Conservation (phyloP, 2,113 vertebrate species). For the Caretta caretta region DNA sequence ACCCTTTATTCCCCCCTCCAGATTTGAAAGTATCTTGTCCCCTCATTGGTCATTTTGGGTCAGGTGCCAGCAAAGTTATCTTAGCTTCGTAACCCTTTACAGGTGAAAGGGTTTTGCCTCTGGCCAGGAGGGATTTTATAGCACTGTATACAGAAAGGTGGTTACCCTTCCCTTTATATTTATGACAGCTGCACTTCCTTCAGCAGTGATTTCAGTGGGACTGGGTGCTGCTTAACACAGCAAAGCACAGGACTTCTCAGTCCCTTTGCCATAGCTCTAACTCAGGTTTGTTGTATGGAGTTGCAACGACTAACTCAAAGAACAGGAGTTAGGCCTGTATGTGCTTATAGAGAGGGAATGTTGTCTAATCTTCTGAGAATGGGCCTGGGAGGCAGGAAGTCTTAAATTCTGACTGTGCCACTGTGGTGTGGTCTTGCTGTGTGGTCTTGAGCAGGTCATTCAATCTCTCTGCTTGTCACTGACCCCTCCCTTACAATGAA, state of each 20-base stretch:
- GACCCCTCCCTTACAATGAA: not conserved
- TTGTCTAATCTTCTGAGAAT: not conserved
- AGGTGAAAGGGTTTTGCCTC: no score
- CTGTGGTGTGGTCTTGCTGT: not conserved
- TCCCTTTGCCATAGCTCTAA: not conserved
- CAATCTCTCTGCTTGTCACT: not conserved
- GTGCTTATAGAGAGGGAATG: not conserved
- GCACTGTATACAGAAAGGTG: no score
- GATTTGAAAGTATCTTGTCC: no score
- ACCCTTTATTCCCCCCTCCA: no score
- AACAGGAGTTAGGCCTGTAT: not conserved
- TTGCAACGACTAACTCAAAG: not conserved
- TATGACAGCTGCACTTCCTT: not conserved
- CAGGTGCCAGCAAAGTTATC: no score
- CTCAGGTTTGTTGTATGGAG: not conserved
- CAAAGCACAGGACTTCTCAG: not conserved
- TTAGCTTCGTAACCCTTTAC: no score
- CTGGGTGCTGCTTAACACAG: fast-evolving
- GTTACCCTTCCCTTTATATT: no score
- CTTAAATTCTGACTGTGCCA: not conserved
- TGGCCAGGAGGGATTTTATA: no score
- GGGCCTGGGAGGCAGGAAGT: not conserved
- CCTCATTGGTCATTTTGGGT: no score
- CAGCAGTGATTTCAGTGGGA: fast-evolving
- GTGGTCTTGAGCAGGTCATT: fast-evolving